A percentile compares a stretch with the other conserved stretches of the same genome.
Evolutionary conservation across 2,888 invertebrate genomes (phyloP).

Genomic region (Andricus curvator): DNA sequence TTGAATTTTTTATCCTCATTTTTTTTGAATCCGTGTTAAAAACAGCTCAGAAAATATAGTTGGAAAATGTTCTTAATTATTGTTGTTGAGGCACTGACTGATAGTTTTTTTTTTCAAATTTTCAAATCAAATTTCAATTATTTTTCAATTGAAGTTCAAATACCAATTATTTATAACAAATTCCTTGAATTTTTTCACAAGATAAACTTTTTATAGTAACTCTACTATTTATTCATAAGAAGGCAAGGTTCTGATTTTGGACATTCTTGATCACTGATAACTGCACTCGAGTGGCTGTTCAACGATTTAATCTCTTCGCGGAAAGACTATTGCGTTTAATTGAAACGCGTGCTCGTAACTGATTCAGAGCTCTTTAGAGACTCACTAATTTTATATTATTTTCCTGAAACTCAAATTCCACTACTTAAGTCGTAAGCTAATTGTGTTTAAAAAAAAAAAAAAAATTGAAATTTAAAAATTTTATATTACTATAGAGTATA

Average conservation of each 20-base stretch:
- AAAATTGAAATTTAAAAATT: no score
- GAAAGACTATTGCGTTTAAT: slow-evolving; percentile 36
- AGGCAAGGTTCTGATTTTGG: slow-evolving; percentile 31
- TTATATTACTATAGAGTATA: no score
- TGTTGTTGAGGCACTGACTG: background rate
- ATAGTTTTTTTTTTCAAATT: no score
- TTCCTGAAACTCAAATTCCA: slow-evolving; percentile 37
- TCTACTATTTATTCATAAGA: slow-evolving; percentile 24
- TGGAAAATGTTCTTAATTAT: background rate
- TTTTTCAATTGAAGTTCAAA: background rate
- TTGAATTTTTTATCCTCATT: no score
- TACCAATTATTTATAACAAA: background rate
- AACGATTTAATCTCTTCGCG: slow-evolving; percentile 37
- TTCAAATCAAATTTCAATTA: background rate
- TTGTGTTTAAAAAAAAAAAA: background rate
- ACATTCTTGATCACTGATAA: slow-evolving; percentile 35
- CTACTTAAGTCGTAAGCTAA: background rate
- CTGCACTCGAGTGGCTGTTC: slow-evolving; percentile 8
- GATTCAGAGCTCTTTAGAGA: slow-evolving; percentile 21
- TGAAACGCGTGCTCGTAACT: slow-evolving; percentile 28
- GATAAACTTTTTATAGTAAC: background rate
- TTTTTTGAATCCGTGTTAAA: no score
- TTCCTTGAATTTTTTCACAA: background rate
- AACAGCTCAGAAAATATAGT: background rate
- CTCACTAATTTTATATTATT: slow-evolving; percentile 22